phyloP scores from a whole-genome alignment of 2,797 vertebrate genomes.

The Vultur gryphus region DNA sequence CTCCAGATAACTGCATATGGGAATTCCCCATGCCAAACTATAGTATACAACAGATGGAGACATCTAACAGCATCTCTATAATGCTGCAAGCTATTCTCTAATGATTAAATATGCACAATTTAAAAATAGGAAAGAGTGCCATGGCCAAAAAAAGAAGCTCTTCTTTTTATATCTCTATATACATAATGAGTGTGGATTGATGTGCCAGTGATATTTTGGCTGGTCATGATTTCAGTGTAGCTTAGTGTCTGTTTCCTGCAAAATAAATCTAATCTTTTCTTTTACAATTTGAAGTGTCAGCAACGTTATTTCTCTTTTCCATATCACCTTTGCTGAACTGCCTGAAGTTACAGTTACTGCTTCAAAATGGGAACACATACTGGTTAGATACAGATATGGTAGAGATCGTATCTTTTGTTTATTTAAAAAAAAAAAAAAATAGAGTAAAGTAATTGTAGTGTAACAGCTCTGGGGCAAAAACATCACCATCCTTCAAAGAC shows the following conservation, averaged over 20 bases:
- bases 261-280: neutral
- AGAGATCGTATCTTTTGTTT: neutral
- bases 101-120: conserved; percentile 52
- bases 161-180: conserved; percentile 49
- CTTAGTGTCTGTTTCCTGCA: conserved; percentile 1
- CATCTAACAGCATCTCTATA: conserved; percentile 40
- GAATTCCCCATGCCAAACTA: conserved; percentile 42
- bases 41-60: conserved; percentile 56
- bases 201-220: conserved; percentile 47
- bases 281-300: neutral
- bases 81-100: conserved; percentile 40
- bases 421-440: neutral
- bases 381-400: neutral
- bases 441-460: neutral
- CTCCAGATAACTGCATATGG: conserved; percentile 31
- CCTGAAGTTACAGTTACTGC: neutral
- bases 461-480: neutral
- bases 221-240: conserved; percentile 38
- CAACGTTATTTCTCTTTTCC: neutral
- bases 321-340: neutral
- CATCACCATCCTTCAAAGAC: neutral
- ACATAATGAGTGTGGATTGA: conserved; percentile 13
- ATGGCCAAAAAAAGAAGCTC: conserved; percentile 34
- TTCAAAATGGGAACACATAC: neutral
- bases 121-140: conserved; percentile 58